Conservation (phyloP, 2,888 invertebrate genomes). For the Rhamphomyia laevipes region DNA sequence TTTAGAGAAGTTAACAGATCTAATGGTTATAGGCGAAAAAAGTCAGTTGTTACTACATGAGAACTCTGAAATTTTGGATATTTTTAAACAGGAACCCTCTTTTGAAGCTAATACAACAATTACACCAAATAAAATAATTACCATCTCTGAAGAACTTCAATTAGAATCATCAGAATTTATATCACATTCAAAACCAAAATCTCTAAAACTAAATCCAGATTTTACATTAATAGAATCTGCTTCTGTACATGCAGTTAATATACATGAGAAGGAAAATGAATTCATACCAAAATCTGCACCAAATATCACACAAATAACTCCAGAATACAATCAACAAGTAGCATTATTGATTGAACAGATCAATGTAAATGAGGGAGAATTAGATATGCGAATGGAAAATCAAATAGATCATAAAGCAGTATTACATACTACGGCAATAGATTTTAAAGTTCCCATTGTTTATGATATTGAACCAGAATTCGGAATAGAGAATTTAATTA, state of each 20-base stretch:
- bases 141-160: slow-evolving; percentile 46
- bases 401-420: slow-evolving; percentile 24
- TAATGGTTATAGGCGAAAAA: slow-evolving; percentile 45
- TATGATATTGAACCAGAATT: slow-evolving; percentile 40
- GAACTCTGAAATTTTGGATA: slow-evolving; percentile 46
- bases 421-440: slow-evolving; percentile 26
- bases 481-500: slow-evolving; percentile 29
- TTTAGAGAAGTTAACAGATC: slow-evolving; percentile 40
- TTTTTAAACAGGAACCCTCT: slow-evolving; percentile 40
- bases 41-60: slow-evolving; percentile 53
- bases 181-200: slow-evolving; percentile 11
- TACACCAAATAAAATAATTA: slow-evolving; percentile 46
- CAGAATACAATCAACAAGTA: slow-evolving; percentile 38
- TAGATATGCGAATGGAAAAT: slow-evolving; percentile 36
- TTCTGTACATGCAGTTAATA: slow-evolving; percentile 45
- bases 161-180: slow-evolving; percentile 39
- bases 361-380: slow-evolving; percentile 54
- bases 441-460: slow-evolving; percentile 38
- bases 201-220: slow-evolving; percentile 42
- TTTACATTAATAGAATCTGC: slow-evolving; percentile 45
- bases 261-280: slow-evolving; percentile 52
- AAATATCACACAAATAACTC: slow-evolving; percentile 13
- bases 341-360: slow-evolving; percentile 51
- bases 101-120: slow-evolving; percentile 47
- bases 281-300: slow-evolving; percentile 11